Evolutionary conservation across 2,113 vertebrate species (phyloP).

Genomic region (Zeus faber): DNA sequence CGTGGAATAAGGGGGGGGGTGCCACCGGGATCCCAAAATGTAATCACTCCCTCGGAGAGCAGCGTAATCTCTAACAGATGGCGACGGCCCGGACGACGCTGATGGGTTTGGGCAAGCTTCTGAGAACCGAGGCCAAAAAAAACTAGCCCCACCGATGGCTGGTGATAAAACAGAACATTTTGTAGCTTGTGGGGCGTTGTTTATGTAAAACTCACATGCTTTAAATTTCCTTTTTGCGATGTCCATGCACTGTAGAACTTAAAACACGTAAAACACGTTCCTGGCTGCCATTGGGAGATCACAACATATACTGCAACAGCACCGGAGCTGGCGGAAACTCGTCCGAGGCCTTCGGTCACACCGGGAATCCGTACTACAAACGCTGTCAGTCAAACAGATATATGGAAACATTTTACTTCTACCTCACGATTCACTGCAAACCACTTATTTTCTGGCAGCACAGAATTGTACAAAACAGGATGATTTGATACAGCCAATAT

Average conservation of each 20-base stretch:
- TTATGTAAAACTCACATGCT: constrained; percentile 60
- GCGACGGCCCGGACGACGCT: constrained; percentile 48
- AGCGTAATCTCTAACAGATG: constrained; percentile 74
- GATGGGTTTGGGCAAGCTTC: constrained; percentile 62
- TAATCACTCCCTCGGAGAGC: constrained; percentile 59
- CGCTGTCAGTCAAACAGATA: too few species aligned
- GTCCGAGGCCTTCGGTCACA: too few species aligned
- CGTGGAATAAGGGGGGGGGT: constrained; percentile 57
- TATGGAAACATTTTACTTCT: too few species aligned
- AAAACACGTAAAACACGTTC: constrained; percentile 14
- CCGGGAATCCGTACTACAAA: too few species aligned
- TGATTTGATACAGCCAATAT: too few species aligned
- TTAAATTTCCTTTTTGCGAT: constrained; percentile 41
- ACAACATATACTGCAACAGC: too few species aligned
- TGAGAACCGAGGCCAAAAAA: constrained; percentile 42
- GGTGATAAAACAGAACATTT: constrained; percentile 63
- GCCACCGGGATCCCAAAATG: constrained; percentile 53
- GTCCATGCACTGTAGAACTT: constrained; percentile 15
- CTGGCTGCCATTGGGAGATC: too few species aligned
- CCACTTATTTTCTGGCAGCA: too few species aligned
- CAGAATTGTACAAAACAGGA: too few species aligned
- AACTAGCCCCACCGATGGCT: constrained; percentile 44
- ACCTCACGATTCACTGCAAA: too few species aligned
- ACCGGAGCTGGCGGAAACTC: too few species aligned
- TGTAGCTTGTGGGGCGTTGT: constrained; percentile 59